Base-by-base conservation (phyloP, 2,888 invertebrate species). In the Apamea epomidion region DNA sequence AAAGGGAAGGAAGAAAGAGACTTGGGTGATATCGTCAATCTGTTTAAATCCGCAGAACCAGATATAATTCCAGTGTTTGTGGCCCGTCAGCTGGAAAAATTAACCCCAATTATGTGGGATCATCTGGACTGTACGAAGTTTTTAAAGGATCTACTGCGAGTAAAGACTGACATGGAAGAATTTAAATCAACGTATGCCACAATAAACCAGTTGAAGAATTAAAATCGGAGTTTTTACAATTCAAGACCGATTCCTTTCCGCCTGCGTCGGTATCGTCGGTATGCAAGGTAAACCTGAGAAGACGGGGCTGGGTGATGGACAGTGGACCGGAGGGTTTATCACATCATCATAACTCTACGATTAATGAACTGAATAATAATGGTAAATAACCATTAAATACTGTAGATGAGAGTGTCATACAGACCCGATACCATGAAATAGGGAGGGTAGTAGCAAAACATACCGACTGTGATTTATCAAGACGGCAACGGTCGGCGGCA, bases 171-270 rank as follows among this genome's bases (percentile, higher is more conserved):
- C 14, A n/a, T 60, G 60, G n/a, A 60, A n/a, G n/a, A n/a, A n/a
- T 14, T 60, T 60, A 60, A 60, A 60, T n/a, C 60, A n/a, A 60
- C n/a, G 5, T n/a, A n/a, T n/a, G 60, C 60, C n/a, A 60, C 60
- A 60, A n/a, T 60, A 60, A n/a, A 60, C n/a, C 60, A 60, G n/a
- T 60, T 60, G n/a, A n/a, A 60, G 60, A 60, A 60, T 60, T 60
- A 14, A n/a, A 60, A 14, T 60, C 60, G 60, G 60, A n/a, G n/a
- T 45, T 60, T 60, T 60, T n/a, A 18, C 54, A 54, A 54, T 54
- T 54, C 54, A 60, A 60, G n/a, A 14, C n/a, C n/a, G 60, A 60
- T n/a, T 12, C 45, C 45, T 45, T 45, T 10, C 12, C 45, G 45
- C 45, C 45, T 42, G 42, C 42, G 42, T 42, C 42, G 42, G 42